Evolutionary conservation across 2,113 vertebrate genomes (phyloP), one percentile per base, ranked within the genome.

Genomic region (Pteruthius melanotis): DNA sequence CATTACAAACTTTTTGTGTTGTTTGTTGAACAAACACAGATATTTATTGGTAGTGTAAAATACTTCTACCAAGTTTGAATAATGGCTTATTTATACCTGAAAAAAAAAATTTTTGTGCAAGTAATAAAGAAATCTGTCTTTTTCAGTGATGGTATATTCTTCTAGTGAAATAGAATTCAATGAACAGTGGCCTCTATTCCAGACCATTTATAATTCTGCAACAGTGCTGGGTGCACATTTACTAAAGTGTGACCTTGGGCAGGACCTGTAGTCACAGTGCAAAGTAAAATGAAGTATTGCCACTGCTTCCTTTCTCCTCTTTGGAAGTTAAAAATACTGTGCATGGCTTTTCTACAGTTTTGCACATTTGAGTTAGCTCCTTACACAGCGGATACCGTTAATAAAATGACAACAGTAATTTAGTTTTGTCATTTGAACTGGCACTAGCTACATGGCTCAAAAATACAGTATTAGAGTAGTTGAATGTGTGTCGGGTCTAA

Each of bases 381-480:
- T 98, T 98, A 99, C 98, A 98, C 98, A 99, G 99, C 98, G 98
- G 99, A 99, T 99, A 98, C 98, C 98, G 99, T 99, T 99, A 99
- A 99, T 99, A 99, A 99, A 99, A 99, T 99, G 99, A 99, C 99
- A 99, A 87, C 98, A 99, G 99, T 99, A 99, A 99, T 99, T 99
- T 99, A 98, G 98, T 98, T 99, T 99, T 99, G 99, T 99, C 99
- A 99, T 99, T 99, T 99, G 97, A 98, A 98, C 98, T 98, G 98
- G 98, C 98, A 98, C 98, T 97, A 97, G 98, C 98, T 99, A 97
- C 98, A 98, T 97, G 98, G 98, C 99, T 99, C 99, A 99, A 99
- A 99, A 99, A 99, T 99, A 99, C 99, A 99, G 99, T 99, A 99
- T 98, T 98, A 98, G 98, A 98, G 98, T 98, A 98, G 98, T 98